Evolutionary conservation across 1,140 invertebrate genomes (phyloP), one percentile per base, ranked within the genome.

Genomic region (Pristionchus pacificus): DNA sequence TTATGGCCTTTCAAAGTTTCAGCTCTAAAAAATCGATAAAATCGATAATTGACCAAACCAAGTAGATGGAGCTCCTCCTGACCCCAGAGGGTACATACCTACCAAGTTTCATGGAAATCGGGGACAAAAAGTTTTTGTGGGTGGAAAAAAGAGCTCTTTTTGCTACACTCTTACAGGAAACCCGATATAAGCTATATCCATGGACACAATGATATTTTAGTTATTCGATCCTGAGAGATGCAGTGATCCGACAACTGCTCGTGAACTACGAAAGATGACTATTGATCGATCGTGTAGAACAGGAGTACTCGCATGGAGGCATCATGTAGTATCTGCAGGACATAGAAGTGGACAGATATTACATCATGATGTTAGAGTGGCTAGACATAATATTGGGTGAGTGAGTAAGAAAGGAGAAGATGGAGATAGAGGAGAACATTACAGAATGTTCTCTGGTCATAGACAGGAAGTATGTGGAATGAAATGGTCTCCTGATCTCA

Each of bases 321-420:
- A 38, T 2, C 31, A 19, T n/a, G 27, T 68, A 24, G 27, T 73
- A 33, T 57, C 65, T 55, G 57, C 68, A 14, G 71, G 71, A 15
- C 63, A 73, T 32, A 61, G 63, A 55, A 55, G 60, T 3, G 71
- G 71, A n/a, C 38, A 68, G 32, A 73, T 73, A 38, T 57, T 66
- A 0, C 69, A 73, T 58, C 67, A 68, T 59, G 71, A 73, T 55
- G 71, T 73, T 2, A 27, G 65, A 19, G 38, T 68, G 10, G 13
- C 33, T 15, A 27, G 68, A 28, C 71, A 68, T 59, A 24, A 64
- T 10, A 70, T 66, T 19, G 66, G 71, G 55, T 69, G 14, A 14
- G 3, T 65, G n/a, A n/a, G n/a, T n/a, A n/a, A n/a, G n/a, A n/a
- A n/a, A n/a, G n/a, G n/a, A n/a, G n/a, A n/a, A n/a, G n/a, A n/a